A percentile compares a stretch with the other conserved stretches of the same genome.
Evolutionary conservation across 2,797 vertebrate genomes (phyloP).

Genomic region (Delichon dasypus): DNA sequence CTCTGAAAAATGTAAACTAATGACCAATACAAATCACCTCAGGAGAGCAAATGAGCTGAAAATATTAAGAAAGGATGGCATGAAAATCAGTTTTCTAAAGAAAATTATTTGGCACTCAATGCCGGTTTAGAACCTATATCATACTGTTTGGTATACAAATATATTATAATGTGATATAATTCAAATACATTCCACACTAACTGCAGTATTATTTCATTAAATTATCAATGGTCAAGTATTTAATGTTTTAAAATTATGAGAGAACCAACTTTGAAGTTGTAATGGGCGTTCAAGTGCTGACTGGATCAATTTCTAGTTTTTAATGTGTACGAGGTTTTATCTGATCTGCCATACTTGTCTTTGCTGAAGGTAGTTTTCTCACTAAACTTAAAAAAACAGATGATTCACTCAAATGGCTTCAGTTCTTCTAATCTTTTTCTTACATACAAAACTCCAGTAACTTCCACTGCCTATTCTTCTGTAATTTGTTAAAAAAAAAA

Average conservation of each 20-base stretch:
- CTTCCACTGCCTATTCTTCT: not conserved
- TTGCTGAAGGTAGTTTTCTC: not conserved
- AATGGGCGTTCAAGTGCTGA: not conserved
- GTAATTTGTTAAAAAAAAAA: not conserved
- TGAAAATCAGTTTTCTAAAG: not conserved
- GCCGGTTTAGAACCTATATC: not conserved
- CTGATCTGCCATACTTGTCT: not conserved
- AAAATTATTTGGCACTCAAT: not conserved
- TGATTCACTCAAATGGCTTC: not conserved
- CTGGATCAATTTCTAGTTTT: not conserved
- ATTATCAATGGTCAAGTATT: not conserved
- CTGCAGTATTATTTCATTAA: not conserved
- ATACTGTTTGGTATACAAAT: not conserved
- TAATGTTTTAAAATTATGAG: not conserved
- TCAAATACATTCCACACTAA: not conserved
- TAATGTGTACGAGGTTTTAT: accelerated
- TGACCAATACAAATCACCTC: not conserved
- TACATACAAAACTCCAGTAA: not conserved
- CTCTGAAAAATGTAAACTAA: not conserved
- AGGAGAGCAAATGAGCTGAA: not conserved
- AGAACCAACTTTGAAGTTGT: not conserved
- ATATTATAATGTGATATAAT: not conserved
- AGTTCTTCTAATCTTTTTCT: not conserved
- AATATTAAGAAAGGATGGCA: not conserved
- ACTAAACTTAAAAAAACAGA: not conserved